A percentile compares a stretch with the other conserved stretches of the same genome.
Conservation (phyloP, 2,113 vertebrate species). For the Charina bottae region DNA sequence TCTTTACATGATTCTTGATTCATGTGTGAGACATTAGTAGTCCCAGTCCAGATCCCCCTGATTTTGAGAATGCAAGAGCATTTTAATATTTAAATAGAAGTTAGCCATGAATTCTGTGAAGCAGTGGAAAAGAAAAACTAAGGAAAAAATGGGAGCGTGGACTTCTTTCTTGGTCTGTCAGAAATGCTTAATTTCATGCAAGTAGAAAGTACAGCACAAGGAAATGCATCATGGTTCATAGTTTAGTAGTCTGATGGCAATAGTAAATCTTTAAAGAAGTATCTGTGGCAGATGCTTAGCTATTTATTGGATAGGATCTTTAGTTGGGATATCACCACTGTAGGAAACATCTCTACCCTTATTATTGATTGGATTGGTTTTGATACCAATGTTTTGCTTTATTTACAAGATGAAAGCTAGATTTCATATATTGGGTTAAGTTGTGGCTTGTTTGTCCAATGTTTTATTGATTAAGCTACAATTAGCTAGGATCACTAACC, state of each 20-base stretch:
- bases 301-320: not conserved
- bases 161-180: not conserved
- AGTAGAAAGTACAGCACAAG: not conserved
- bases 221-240: not conserved
- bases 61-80: not conserved
- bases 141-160: not conserved
- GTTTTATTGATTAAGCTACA: no score
- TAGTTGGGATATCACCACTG: not conserved
- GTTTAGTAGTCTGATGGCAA: not conserved
- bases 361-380: not conserved
- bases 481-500: no score
- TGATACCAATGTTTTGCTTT: not conserved
- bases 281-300: not conserved
- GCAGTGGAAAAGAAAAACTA: no score
- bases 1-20: not conserved
- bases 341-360: not conserved
- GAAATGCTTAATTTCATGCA: not conserved
- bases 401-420: not conserved
- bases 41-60: fast-evolving
- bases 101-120: not conserved
- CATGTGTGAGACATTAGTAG: not conserved
- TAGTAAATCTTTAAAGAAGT: not conserved
- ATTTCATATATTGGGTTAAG: not conserved
- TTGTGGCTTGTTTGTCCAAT: no score
- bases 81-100: not conserved